Evolutionary conservation across 2,888 invertebrate genomes (phyloP).

Genomic region (Sussaba pulchella): DNA sequence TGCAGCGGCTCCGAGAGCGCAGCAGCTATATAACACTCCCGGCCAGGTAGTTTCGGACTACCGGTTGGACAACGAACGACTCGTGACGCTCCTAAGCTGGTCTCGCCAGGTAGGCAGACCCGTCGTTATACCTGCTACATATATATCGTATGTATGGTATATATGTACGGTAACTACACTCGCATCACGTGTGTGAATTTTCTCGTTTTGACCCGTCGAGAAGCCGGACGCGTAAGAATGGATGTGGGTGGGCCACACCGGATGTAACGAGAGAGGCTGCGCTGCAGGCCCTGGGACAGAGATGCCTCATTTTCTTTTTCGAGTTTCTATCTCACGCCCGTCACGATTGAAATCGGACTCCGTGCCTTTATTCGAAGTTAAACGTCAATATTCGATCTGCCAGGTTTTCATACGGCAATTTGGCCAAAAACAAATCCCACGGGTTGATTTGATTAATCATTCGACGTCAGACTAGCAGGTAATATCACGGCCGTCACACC

Average conservation of each 20-base stretch:
- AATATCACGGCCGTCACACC: too few relatives aligned
- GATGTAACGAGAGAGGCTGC: background rate
- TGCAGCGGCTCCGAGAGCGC: constrained; percentile 12
- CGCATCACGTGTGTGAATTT: constrained; percentile 27
- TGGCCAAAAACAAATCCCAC: too few relatives aligned
- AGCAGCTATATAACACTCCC: constrained; percentile 26
- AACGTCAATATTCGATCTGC: too few relatives aligned
- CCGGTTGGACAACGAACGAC: constrained; percentile 50
- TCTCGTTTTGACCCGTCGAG: background rate
- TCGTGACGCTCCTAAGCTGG: constrained; percentile 20
- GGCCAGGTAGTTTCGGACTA: constrained; percentile 56
- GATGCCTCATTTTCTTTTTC: constrained; percentile 6
- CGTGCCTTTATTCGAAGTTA: too few relatives aligned
- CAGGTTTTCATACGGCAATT: too few relatives aligned
- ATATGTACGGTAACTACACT: too few relatives aligned
- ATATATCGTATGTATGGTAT: constrained; percentile 21
- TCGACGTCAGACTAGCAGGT: too few relatives aligned
- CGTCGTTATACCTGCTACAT: constrained; percentile 44
- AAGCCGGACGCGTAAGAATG: constrained; percentile 5
- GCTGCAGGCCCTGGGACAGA: background rate
- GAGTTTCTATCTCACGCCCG: too few relatives aligned
- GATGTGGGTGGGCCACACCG: constrained; percentile 52
- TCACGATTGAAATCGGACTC: too few relatives aligned
- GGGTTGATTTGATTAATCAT: too few relatives aligned
- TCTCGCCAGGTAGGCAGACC: constrained; percentile 52